phyloP scores from a whole-genome alignment of 2,113 vertebrate genomes.

The Tachysurus fulvidraco region DNA sequence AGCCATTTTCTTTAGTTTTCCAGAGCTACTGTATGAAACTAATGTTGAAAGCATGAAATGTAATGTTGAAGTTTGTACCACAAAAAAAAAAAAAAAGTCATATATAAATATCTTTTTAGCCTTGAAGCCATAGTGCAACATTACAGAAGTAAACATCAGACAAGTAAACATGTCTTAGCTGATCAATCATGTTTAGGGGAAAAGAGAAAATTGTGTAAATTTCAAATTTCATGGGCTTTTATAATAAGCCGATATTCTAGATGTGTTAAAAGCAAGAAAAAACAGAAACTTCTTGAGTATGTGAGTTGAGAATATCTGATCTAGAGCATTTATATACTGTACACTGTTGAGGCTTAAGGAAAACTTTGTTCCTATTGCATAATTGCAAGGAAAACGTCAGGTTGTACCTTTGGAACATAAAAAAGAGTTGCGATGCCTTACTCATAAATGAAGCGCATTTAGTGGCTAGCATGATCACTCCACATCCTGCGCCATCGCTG shows the following conservation, averaged over 20 bases:
- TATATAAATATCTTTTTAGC: not conserved
- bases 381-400: not conserved
- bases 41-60: not conserved
- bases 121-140: not conserved
- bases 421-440: not conserved
- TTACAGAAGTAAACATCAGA: not conserved
- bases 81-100: not conserved
- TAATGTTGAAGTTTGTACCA: not conserved
- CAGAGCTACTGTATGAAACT: not conserved
- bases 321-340: not conserved
- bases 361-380: not conserved
- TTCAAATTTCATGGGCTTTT: not conserved
- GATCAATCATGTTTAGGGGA: not conserved
- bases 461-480: not conserved
- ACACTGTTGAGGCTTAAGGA: not conserved
- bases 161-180: not conserved
- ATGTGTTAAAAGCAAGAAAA: not conserved
- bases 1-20: not conserved
- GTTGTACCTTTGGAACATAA: not conserved
- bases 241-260: not conserved
- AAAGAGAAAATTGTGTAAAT: not conserved
- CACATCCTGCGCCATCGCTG: not conserved
- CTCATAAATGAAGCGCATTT: not conserved
- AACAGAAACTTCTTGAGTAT: not conserved
- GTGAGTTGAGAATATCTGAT: not conserved